Conservation (phyloP, 1,140 invertebrate species). For the Coptotermes formosanus region DNA sequence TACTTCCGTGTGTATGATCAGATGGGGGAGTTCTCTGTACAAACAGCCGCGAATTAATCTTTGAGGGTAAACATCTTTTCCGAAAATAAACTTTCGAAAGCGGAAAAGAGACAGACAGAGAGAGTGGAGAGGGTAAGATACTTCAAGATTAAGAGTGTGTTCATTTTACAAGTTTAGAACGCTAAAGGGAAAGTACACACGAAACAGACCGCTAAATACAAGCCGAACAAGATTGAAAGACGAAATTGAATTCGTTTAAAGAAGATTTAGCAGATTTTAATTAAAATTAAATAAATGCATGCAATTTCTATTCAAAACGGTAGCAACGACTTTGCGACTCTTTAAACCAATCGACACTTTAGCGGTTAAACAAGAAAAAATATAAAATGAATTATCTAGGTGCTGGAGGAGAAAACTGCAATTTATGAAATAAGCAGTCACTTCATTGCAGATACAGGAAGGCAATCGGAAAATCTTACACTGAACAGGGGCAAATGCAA, state of each 20-base stretch:
- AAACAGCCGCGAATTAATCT: background rate
- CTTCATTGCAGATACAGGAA: too few relatives aligned
- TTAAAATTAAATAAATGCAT: background rate
- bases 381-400: too few relatives aligned
- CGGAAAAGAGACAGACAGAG: background rate
- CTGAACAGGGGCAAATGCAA: too few relatives aligned
- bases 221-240: background rate
- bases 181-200: background rate
- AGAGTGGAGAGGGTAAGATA: background rate
- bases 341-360: background rate
- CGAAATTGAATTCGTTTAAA: background rate
- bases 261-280: background rate
- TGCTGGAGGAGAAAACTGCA: too few relatives aligned
- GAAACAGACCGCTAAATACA: background rate
- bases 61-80: slow-evolving; percentile 2
- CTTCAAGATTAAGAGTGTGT: background rate
- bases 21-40: background rate
- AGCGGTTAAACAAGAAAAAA: background rate
- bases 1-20: background rate
- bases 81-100: background rate
- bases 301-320: background rate
- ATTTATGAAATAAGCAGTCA: too few relatives aligned
- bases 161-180: background rate
- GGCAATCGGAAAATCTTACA: too few relatives aligned
- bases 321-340: background rate